These are phyloP conservation scores for Cherax destructor DNA, from an alignment of 1,140 invertebrate genomes.

Conservation along the genomic window DNA sequence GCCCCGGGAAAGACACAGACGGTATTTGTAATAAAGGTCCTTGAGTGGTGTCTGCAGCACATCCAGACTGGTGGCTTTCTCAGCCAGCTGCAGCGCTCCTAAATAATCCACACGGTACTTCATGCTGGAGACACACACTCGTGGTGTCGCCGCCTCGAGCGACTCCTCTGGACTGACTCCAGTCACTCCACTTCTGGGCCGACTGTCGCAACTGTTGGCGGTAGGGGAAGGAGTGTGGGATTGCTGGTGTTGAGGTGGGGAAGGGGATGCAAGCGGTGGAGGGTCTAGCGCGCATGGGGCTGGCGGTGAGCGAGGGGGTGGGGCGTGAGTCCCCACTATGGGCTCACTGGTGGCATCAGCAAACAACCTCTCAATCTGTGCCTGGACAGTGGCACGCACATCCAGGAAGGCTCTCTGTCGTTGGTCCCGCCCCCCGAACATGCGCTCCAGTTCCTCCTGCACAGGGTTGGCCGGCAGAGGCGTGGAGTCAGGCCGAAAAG, in stretches of 20 bases:
- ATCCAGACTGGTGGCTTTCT: slow-evolving; percentile 87
- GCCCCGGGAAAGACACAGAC: slow-evolving; percentile 75
- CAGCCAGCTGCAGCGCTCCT: slow-evolving; percentile 85
- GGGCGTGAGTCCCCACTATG: slow-evolving; percentile 27
- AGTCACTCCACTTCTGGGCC: slow-evolving; percentile 10
- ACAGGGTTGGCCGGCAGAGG: slow-evolving; percentile 41
- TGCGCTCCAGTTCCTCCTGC: slow-evolving; percentile 67
- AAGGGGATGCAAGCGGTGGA: slow-evolving; percentile 27
- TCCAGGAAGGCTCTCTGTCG: slow-evolving; percentile 71
- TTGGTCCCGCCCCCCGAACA: slow-evolving; percentile 70
- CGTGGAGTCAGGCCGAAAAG: neutral
- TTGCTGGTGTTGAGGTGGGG: slow-evolving; percentile 26
- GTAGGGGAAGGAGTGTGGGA: neutral
- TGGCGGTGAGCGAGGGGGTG: slow-evolving; percentile 60
- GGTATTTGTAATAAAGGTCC: slow-evolving; percentile 85
- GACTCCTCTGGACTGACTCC: slow-evolving; percentile 5
- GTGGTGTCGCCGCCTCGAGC: slow-evolving; percentile 1
- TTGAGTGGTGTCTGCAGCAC: slow-evolving; percentile 88
- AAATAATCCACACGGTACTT: slow-evolving; percentile 83
- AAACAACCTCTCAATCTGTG: slow-evolving; percentile 90
- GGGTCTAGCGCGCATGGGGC: slow-evolving; percentile 32
- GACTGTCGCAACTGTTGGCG: slow-evolving; percentile 10
- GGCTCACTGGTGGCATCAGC: slow-evolving; percentile 82
- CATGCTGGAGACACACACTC: slow-evolving; percentile 39
- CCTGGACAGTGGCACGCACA: slow-evolving; percentile 81